phyloP scores from a whole-genome alignment of 2,888 invertebrate genomes.

The Panopea generosa region DNA sequence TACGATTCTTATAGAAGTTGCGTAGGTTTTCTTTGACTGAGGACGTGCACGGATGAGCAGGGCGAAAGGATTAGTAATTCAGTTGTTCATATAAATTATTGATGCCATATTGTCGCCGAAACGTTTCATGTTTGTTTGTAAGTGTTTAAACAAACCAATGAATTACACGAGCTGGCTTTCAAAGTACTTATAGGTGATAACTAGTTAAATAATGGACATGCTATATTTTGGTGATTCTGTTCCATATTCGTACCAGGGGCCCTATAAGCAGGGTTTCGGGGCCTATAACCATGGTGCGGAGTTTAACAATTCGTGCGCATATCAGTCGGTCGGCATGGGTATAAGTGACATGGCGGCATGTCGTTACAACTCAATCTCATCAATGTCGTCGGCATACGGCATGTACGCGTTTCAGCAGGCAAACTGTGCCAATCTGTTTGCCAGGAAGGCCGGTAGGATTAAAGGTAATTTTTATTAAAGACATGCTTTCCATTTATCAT shows the following conservation, averaged over 20 bases:
- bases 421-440: slow-evolving; percentile 68
- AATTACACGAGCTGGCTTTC: too few species aligned
- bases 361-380: slow-evolving; percentile 67
- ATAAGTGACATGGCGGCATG: slow-evolving; percentile 67
- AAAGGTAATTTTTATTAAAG: slow-evolving; percentile 57
- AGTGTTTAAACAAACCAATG: too few species aligned
- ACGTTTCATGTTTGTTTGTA: too few species aligned
- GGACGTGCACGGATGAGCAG: too few species aligned
- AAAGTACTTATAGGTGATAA: too few species aligned
- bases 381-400: slow-evolving; percentile 68
- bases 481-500: too few species aligned
- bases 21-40: too few species aligned
- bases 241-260: slow-evolving; percentile 67
- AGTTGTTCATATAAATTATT: too few species aligned
- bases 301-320: slow-evolving; percentile 69
- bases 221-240: slow-evolving; percentile 71
- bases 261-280: slow-evolving; percentile 67
- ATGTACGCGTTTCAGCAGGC: slow-evolving; percentile 69
- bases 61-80: too few species aligned
- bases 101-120: too few species aligned
- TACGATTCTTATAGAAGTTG: too few species aligned
- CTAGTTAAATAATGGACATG: slow-evolving; percentile 71
- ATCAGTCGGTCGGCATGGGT: slow-evolving; percentile 66
- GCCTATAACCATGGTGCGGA: slow-evolving; percentile 60
- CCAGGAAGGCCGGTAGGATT: slow-evolving; percentile 69